phyloP scores from a whole-genome alignment of 2,797 vertebrate species.

The Rhinichthys osculus region DNA sequence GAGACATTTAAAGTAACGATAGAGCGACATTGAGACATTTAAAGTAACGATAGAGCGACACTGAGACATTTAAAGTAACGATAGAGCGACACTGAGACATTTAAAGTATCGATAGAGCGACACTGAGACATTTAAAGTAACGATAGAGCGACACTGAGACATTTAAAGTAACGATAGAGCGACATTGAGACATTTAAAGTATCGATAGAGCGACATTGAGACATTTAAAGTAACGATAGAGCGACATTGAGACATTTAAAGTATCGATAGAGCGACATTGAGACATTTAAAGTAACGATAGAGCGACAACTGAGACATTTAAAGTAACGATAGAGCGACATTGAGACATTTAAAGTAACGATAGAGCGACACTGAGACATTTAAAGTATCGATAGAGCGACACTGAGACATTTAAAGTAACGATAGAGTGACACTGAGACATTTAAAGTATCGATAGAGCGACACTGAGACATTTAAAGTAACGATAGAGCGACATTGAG shows the following conservation, averaged over 20 bases:
- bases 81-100: background rate
- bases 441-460: background rate
- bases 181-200: background rate
- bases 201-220: rapidly evolving
- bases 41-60: background rate
- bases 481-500: rapidly evolving
- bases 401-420: background rate
- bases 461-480: background rate
- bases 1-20: background rate
- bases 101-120: background rate
- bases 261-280: background rate
- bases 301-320: background rate
- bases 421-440: background rate
- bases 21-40: rapidly evolving
- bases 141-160: background rate
- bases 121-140: background rate
- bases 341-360: background rate
- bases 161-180: background rate
- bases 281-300: background rate
- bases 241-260: background rate
- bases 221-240: background rate
- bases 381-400: background rate
- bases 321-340: background rate
- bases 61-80: rapidly evolving
- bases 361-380: background rate